These are phyloP conservation scores for Mythimna loreyi DNA, from an alignment of 2,888 invertebrate species.

Conservation along the genomic window DNA sequence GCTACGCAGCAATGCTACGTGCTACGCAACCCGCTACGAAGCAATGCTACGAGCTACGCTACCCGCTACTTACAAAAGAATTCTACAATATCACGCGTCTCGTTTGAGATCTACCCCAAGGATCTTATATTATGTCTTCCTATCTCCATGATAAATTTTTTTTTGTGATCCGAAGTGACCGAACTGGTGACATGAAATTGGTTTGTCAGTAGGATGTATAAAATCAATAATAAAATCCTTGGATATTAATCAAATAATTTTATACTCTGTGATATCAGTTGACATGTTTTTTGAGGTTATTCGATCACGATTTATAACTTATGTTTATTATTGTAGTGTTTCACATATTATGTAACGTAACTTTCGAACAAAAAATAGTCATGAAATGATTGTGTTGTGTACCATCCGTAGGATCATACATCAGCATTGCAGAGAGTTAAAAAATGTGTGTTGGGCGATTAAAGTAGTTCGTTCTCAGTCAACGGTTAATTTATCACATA, in stretches of 20 bases:
- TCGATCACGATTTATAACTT: neutral
- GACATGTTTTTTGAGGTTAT: neutral
- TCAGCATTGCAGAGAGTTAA: conserved; percentile 2
- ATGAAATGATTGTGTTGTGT: conserved; percentile 68
- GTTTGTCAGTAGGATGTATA: too few relatives aligned
- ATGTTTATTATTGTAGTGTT: neutral
- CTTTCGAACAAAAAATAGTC: neutral
- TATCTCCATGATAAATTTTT: neutral
- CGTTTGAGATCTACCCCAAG: neutral
- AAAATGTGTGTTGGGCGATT: conserved; percentile 16
- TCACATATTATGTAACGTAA: neutral
- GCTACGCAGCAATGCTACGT: neutral
- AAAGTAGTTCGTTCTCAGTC: conserved; percentile 19
- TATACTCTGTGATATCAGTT: neutral
- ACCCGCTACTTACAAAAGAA: neutral
- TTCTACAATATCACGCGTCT: neutral
- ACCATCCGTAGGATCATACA: conserved; percentile 22
- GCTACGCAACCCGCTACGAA: neutral
- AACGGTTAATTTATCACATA: conserved; percentile 48
- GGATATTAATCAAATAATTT: neutral
- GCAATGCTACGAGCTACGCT: neutral
- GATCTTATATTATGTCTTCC: too few relatives aligned
- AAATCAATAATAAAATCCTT: too few relatives aligned
- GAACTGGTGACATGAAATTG: neutral
- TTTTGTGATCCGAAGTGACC: neutral